Evolutionary conservation across 2,888 invertebrate species (phyloP).

Genomic region (Pharmacophagus antenor): DNA sequence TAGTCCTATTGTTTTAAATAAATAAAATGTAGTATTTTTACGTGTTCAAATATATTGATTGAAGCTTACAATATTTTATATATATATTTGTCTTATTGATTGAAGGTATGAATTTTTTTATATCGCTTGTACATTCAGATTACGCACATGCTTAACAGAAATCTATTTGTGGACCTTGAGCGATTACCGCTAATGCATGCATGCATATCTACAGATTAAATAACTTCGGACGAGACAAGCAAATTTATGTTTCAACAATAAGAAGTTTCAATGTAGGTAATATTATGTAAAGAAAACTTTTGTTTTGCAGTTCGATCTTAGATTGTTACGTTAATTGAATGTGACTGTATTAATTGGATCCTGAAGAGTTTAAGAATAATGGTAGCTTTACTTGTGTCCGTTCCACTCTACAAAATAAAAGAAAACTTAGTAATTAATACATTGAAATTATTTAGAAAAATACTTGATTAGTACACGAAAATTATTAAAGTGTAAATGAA

Average conservation of each 20-base stretch:
- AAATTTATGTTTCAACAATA: background rate
- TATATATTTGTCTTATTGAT: too few relatives aligned
- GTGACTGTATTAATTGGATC: background rate
- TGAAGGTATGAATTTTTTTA: background rate
- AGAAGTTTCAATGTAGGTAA: background rate
- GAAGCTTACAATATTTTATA: too few relatives aligned
- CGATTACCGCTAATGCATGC: conserved; percentile 1
- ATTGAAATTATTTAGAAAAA: too few relatives aligned
- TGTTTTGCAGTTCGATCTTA: background rate
- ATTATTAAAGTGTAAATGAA: too few relatives aligned
- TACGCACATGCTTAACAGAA: background rate
- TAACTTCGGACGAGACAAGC: background rate
- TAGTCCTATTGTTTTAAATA: too few relatives aligned
- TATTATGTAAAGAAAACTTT: background rate
- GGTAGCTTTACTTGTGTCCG: too few relatives aligned
- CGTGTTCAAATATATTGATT: too few relatives aligned
- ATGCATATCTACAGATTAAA: conserved; percentile 1
- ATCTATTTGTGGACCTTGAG: conserved; percentile 3
- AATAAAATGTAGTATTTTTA: too few relatives aligned
- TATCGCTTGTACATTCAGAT: conserved; percentile 1
- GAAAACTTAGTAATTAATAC: too few relatives aligned
- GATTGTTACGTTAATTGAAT: background rate
- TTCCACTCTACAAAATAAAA: too few relatives aligned
- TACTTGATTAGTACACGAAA: too few relatives aligned
- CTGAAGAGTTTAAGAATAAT: background rate